A percentile compares a stretch with the other conserved stretches of the same genome.
These are phyloP conservation scores for Craterocephalus amniculus DNA, from an alignment of 2,797 vertebrate genomes.

Conservation along the genomic window DNA sequence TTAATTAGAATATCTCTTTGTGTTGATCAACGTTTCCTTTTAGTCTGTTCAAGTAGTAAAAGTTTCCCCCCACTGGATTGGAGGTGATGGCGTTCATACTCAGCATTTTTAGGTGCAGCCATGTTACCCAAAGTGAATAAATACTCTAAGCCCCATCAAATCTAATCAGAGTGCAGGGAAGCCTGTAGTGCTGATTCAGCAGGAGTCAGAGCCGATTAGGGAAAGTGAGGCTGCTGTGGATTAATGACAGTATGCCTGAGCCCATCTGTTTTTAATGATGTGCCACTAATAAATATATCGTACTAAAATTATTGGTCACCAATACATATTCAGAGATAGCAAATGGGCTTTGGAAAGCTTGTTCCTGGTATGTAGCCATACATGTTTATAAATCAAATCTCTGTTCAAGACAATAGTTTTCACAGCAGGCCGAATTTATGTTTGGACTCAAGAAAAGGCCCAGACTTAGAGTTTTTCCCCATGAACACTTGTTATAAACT, in stretches of 20 bases:
- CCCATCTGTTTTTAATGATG: conserved; percentile 58
- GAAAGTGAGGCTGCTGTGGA: conserved; percentile 70
- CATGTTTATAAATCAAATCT: neutral
- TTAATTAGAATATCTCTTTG: neutral
- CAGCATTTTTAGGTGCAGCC: conserved; percentile 7
- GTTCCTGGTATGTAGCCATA: neutral
- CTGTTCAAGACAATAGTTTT: neutral
- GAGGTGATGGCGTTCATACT: conserved; percentile 12
- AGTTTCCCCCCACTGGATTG: conserved; percentile 41
- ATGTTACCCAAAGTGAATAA: conserved; percentile 53
- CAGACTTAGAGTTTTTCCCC: too few relatives aligned
- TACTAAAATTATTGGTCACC: neutral
- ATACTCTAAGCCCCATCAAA: conserved; percentile 63
- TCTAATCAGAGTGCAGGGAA: conserved; percentile 70
- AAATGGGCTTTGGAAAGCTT: neutral
- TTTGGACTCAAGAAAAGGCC: too few relatives aligned
- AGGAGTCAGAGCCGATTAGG: conserved; percentile 72
- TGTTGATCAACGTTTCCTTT: neutral
- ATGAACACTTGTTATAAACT: too few relatives aligned
- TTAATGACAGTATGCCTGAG: conserved; percentile 66
- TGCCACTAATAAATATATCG: conserved; percentile 8
- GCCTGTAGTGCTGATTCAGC: conserved; percentile 69
- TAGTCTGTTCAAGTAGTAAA: neutral
- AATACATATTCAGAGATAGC: neutral
- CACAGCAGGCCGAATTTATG: too few relatives aligned